Base-by-base conservation (phyloP, 2,888 invertebrate species). In the Cryptocephalus primarius region DNA sequence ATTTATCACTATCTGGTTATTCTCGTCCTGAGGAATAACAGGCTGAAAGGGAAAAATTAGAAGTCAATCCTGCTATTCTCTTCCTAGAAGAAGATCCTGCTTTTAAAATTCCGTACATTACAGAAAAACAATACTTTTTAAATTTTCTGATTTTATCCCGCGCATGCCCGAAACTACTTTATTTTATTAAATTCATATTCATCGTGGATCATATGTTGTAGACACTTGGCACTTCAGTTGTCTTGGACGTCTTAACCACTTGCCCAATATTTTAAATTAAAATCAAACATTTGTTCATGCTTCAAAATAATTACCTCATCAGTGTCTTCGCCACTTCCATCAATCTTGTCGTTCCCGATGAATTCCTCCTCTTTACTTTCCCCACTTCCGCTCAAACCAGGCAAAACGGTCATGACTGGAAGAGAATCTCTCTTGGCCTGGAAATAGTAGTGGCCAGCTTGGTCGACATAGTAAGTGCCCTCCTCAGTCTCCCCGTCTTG, bases 371-470 rank as follows among this genome's bases (percentile, higher is more conserved):
- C 71, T 49, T 22, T 22, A 22, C 74, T 75, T 38, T 71, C 72
- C 2, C 64, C 64, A 3, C 58, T 57, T 32, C 54, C 58, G 33
- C 50, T 46, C 22, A 74, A 64, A 48, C 73, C 71, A 46, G 79
- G 75, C 41, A 80, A 75, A 51, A 82, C 72, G 0, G 83, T 77
- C 65, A 83, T 77, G 40, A 83, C 75, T 47, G 76, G 79, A 50
- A 82, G 78, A 10, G 74, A 74, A 39, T 79, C 79, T 4, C 79
- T 78, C 34, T 78, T 77, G 1, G 82, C 79, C 67, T 88, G 88
- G 62, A 84, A 87, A 62, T 89, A 90, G 65, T 88, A 89, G 55
- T 85, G 82, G 1, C 88, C 88, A 33, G 85, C 76, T 66, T 86
- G 83, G 62, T 89, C 88, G 22, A 89, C 83, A 65, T 85, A 89